phyloP scores from a whole-genome alignment of 2,113 vertebrate species.

The Megaceryle maxima region DNA sequence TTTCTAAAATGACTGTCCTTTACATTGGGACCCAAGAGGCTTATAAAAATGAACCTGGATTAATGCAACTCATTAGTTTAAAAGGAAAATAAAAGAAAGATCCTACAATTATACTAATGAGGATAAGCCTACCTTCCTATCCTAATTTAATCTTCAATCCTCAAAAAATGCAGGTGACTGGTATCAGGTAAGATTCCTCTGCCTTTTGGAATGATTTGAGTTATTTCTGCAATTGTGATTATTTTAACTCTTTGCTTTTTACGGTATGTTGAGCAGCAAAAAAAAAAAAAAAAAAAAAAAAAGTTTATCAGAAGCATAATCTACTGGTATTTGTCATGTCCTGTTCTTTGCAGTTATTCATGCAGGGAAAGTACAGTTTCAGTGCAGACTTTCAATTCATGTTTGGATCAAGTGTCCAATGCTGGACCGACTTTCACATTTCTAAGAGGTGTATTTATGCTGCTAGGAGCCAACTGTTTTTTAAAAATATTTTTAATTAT shows the following conservation, averaged over 20 bases:
- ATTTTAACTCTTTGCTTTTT: neutral
- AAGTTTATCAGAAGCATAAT: neutral
- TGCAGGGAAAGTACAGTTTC: neutral
- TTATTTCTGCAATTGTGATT: neutral
- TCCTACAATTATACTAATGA: constrained; percentile 82
- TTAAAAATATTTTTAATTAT: neutral
- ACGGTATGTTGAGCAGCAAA: neutral
- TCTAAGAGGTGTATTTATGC: constrained; percentile 26
- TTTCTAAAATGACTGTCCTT: constrained; percentile 85
- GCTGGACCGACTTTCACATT: neutral
- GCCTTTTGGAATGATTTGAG: neutral
- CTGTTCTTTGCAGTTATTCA: neutral
- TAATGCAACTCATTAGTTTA: constrained; percentile 86
- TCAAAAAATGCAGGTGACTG: constrained; percentile 66
- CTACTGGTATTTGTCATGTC: neutral
- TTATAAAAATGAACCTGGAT: constrained; percentile 87
- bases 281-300: neutral
- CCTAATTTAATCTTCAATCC: constrained; percentile 66
- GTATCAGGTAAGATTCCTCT: constrained; percentile 47
- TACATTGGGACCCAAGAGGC: constrained; percentile 80
- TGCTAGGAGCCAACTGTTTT: neutral
- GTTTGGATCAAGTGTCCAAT: neutral
- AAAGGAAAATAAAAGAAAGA: constrained; percentile 82
- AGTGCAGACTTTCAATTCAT: neutral
- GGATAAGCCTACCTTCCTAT: constrained; percentile 72